Conservation (phyloP, 2,113 vertebrate species). For the Triplophysa dalaica region DNA sequence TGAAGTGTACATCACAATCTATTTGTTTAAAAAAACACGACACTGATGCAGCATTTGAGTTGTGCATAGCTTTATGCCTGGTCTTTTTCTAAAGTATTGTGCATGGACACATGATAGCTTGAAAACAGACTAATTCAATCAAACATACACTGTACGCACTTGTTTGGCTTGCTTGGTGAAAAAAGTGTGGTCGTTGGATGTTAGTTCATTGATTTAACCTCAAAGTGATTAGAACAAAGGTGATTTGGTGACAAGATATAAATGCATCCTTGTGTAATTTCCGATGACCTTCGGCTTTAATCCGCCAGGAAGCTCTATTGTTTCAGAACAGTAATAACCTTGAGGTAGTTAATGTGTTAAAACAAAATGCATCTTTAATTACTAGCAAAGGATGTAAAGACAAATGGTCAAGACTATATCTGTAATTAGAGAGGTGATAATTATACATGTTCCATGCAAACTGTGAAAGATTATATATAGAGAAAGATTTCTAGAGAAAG, state of each 20-base stretch:
- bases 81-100: background rate
- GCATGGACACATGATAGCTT: background rate
- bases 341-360: slow-evolving; percentile 23
- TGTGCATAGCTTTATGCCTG: background rate
- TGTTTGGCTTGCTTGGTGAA: no score
- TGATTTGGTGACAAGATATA: slow-evolving; percentile 33
- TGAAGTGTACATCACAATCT: background rate
- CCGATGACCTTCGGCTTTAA: slow-evolving; percentile 37
- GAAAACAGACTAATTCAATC: no score
- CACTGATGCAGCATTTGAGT: background rate
- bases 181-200: background rate
- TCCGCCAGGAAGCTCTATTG: slow-evolving; percentile 26
- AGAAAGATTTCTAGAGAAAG: no score
- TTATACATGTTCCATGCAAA: no score
- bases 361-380: slow-evolving; percentile 2
- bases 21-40: background rate
- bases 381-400: no score
- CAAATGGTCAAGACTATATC: no score
- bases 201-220: background rate
- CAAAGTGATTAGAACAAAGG: background rate
- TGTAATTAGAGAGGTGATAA: no score
- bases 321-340: slow-evolving; percentile 22
- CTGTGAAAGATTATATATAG: no score
- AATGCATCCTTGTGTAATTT: slow-evolving; percentile 38
- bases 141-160: no score